A percentile compares a stretch with the other conserved stretches of the same genome.
Conservation (phyloP, 35 echinoderm and acorn worm genomes). For the Lytechinus pictus region DNA sequence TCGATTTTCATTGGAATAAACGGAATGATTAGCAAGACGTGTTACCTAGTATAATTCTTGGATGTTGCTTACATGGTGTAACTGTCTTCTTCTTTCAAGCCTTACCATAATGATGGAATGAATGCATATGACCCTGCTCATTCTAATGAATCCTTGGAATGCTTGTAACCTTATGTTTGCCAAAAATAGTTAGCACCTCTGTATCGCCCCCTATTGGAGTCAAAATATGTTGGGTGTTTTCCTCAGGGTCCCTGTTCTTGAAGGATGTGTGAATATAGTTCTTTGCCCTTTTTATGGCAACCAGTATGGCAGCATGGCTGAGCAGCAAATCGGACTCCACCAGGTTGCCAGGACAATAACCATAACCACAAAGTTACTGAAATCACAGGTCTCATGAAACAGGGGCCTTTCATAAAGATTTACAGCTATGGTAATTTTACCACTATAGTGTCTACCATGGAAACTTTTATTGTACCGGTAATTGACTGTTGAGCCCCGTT, state of each 20-base stretch:
- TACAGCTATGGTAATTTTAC: no score
- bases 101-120: background rate
- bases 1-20: background rate
- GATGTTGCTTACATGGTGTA: background rate
- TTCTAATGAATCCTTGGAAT: background rate
- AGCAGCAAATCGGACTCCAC: no score
- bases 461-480: no score
- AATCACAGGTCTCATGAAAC: no score
- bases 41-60: background rate
- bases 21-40: background rate
- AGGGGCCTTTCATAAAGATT: no score
- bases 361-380: no score
- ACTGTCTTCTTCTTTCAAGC: background rate
- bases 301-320: no score
- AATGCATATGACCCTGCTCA: background rate
- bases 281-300: no score
- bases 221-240: background rate
- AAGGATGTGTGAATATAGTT: no score
- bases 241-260: background rate
- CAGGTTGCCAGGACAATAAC: no score
- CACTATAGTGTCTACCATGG: no score
- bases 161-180: background rate
- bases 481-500: no score
- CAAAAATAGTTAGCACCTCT: background rate
- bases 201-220: background rate